Conservation (phyloP, 2,113 vertebrate species). For the Apodemus sylvaticus region DNA sequence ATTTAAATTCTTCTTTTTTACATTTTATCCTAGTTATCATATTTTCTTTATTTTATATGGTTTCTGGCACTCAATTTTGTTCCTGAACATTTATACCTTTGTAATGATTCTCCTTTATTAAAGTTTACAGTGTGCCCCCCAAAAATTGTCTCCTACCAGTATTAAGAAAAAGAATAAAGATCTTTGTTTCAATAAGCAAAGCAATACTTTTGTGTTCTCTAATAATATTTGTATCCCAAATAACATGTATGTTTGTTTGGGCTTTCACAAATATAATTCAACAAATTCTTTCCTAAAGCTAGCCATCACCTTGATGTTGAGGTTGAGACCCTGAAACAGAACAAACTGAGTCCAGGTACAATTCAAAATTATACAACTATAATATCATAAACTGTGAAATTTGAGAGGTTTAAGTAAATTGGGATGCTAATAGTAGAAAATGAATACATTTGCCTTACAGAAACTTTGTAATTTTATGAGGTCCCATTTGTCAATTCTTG, state of each 20-base stretch:
- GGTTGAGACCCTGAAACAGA: background rate
- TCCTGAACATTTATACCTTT: background rate
- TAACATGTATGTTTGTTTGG: background rate
- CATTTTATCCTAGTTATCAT: background rate
- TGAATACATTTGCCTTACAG: background rate
- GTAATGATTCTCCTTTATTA: background rate
- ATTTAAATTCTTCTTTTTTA: background rate
- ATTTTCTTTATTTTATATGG: background rate
- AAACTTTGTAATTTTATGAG: no score
- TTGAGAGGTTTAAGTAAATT: background rate
- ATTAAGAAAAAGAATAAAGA: background rate
- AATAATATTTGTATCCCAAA: background rate
- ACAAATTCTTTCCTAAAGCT: background rate
- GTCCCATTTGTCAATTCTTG: no score
- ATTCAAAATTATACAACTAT: background rate
- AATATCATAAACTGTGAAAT: background rate
- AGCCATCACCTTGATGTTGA: background rate
- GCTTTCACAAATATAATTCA: background rate
- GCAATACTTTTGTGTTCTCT: no score
- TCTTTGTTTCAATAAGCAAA: background rate
- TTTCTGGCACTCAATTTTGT: background rate
- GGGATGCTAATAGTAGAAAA: background rate
- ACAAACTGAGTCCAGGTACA: background rate
- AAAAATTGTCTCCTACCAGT: background rate
- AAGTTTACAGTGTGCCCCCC: background rate